Evolutionary conservation across 2,113 vertebrate genomes (phyloP).

Genomic region (Rhizomys pruinosus): DNA sequence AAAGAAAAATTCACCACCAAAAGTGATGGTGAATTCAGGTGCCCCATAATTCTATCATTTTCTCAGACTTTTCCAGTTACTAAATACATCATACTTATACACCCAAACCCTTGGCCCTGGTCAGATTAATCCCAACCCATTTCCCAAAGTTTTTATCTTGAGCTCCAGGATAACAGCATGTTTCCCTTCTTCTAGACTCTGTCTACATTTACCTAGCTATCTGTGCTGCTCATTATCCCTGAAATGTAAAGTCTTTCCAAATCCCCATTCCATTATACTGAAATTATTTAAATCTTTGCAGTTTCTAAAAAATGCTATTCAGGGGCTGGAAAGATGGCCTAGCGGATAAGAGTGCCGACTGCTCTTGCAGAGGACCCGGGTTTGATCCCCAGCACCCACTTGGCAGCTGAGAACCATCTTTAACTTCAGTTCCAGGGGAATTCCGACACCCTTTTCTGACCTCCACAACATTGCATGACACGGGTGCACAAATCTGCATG

Average conservation of each 20-base stretch:
- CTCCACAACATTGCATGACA: no score
- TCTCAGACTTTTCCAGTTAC: not conserved
- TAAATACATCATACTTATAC: not conserved
- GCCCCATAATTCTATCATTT: not conserved
- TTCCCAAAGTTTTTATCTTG: not conserved
- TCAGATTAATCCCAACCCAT: not conserved
- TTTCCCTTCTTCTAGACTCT: not conserved
- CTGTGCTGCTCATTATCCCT: not conserved
- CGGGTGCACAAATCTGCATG: no score
- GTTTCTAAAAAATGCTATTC: not conserved
- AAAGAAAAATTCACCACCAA: not conserved
- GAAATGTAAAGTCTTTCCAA: not conserved
- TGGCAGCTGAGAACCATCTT: no score
- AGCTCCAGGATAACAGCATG: not conserved
- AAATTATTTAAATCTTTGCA: not conserved
- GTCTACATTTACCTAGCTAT: not conserved
- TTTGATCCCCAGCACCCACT: no score
- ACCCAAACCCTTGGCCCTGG: not conserved
- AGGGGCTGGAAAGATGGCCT: no score
- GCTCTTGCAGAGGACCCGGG: no score
- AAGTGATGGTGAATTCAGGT: not conserved
- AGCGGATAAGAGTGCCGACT: no score
- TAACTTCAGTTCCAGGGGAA: no score
- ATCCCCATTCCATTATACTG: not conserved
- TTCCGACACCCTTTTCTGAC: no score